These are phyloP conservation scores for Dryococelus australis DNA, from an alignment of 2,888 invertebrate genomes.

Conservation along the genomic window DNA sequence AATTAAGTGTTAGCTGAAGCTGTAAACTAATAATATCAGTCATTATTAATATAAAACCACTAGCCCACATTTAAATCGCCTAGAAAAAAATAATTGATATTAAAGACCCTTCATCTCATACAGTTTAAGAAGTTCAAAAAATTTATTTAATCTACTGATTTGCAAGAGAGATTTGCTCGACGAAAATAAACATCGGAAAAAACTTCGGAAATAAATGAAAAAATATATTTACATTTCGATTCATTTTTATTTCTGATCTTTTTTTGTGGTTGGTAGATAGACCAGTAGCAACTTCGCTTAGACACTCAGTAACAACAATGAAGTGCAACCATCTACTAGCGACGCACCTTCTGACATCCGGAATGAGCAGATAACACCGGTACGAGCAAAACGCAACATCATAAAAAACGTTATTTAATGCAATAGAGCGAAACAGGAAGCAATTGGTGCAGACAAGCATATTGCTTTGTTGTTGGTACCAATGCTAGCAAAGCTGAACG, in stretches of 20 bases:
- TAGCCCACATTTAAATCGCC: too few species aligned
- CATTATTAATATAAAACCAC: too few species aligned
- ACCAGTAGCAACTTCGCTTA: too few species aligned
- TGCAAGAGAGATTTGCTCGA: background rate
- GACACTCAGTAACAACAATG: too few species aligned
- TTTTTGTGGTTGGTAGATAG: background rate
- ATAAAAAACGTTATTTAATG: background rate
- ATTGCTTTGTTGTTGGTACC: conserved; percentile 1
- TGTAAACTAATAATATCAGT: too few species aligned
- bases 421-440: background rate
- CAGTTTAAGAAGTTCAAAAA: conserved; percentile 6
- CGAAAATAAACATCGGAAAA: background rate
- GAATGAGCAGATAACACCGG: background rate
- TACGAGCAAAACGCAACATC: background rate
- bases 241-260: background rate
- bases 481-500: background rate
- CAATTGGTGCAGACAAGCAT: background rate
- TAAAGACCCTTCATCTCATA: background rate
- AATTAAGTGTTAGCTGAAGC: too few species aligned
- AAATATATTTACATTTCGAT: conserved; percentile 20
- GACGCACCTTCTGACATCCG: background rate
- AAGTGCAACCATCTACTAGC: background rate
- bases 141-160: conserved; percentile 17
- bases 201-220: background rate
- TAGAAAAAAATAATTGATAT: background rate